phyloP scores from a whole-genome alignment of 2,888 invertebrate species.

The Drosophila bunnanda region DNA sequence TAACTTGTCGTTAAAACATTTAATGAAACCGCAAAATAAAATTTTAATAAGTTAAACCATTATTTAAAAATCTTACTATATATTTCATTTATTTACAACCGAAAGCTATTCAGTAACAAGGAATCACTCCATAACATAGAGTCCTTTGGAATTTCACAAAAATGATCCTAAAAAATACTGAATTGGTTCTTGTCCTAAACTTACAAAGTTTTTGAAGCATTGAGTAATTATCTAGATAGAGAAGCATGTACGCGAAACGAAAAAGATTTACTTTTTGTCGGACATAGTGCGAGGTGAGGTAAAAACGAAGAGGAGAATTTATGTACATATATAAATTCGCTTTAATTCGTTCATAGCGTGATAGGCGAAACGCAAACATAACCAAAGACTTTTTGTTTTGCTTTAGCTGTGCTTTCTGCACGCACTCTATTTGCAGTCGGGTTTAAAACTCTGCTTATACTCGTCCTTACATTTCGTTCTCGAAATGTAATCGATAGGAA shows the following conservation, averaged over 20 bases:
- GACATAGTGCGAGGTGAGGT: too few relatives aligned
- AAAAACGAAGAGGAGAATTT: too few relatives aligned
- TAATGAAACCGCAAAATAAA: background rate
- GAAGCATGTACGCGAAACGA: background rate
- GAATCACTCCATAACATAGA: background rate
- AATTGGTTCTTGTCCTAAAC: slow-evolving; percentile 4
- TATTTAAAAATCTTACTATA: background rate
- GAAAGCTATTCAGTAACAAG: background rate
- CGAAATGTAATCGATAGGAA: too few relatives aligned
- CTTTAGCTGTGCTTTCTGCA: too few relatives aligned
- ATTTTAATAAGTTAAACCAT: background rate
- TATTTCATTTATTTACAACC: background rate
- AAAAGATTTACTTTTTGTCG: too few relatives aligned
- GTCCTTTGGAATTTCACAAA: background rate
- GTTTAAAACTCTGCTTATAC: too few relatives aligned
- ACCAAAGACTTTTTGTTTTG: too few relatives aligned
- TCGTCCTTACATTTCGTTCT: too few relatives aligned
- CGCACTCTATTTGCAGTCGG: too few relatives aligned
- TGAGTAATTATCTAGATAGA: background rate
- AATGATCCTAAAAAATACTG: slow-evolving; percentile 1
- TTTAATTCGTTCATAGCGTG: too few relatives aligned
- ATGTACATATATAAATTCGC: too few relatives aligned
- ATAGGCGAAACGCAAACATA: too few relatives aligned
- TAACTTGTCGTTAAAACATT: background rate
- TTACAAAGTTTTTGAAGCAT: background rate